These are phyloP conservation scores for Trichonephila inaurata DNA, from an alignment of 1,140 invertebrate species.

Conservation along the genomic window DNA sequence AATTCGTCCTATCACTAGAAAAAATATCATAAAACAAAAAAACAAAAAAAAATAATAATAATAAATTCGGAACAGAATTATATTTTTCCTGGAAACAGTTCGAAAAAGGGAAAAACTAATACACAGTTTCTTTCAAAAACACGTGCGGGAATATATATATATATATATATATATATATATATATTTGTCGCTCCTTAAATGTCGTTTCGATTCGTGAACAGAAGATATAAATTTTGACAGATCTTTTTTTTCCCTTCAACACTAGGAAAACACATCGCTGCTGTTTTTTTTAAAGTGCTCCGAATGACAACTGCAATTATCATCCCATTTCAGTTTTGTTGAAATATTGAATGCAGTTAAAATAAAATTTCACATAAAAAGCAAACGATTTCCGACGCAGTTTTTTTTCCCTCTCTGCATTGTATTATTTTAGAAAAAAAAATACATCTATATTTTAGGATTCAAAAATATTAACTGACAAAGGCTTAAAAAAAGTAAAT, in stretches of 20 bases:
- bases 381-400: too few relatives aligned
- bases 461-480: too few relatives aligned
- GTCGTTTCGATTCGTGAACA: not conserved
- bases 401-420: too few relatives aligned
- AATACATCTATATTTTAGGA: too few relatives aligned
- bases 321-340: not conserved
- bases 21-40: not conserved
- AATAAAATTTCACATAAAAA: not conserved
- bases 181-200: not conserved
- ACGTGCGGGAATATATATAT: not conserved
- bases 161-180: not conserved
- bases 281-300: not conserved
- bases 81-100: not conserved
- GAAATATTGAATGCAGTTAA: not conserved
- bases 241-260: not conserved
- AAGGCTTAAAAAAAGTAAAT: too few relatives aligned
- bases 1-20: slow-evolving; percentile 2
- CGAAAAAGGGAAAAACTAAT: not conserved
- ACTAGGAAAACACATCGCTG: not conserved
- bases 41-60: too few relatives aligned
- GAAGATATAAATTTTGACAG: slow-evolving; percentile 25
- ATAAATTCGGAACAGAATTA: not conserved
- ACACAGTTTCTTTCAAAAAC: slow-evolving; percentile 21
- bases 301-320: not conserved
- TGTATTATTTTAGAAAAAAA: too few relatives aligned